A percentile compares a stretch with the other conserved stretches of the same genome.
These are phyloP conservation scores for Embiotoca jacksoni DNA, from an alignment of 2,113 vertebrate genomes.

Conservation along the genomic window DNA sequence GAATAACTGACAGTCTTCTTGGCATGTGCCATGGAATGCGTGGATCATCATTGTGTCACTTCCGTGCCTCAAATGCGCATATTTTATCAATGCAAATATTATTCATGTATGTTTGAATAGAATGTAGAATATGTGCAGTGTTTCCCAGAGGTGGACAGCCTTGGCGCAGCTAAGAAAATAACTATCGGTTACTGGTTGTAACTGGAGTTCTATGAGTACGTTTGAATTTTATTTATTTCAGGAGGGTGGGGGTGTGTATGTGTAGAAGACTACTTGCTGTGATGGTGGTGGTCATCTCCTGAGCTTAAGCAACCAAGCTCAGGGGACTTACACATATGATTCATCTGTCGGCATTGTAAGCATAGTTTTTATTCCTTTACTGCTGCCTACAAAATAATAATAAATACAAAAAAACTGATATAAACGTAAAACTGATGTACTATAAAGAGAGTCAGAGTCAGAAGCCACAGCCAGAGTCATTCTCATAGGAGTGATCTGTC, in stretches of 20 bases:
- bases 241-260: no score
- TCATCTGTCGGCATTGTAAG: background rate
- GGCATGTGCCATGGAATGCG: background rate
- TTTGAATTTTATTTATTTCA: no score
- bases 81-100: background rate
- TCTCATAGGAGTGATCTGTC: conserved; percentile 25
- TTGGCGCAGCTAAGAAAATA: no score
- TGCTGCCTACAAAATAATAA: no score
- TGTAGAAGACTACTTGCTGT: no score
- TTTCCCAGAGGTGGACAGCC: no score
- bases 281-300: no score
- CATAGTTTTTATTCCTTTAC: background rate
- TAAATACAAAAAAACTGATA: background rate
- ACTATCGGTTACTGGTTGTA: no score
- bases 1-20: background rate
- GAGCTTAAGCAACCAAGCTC: no score
- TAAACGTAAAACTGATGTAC: background rate
- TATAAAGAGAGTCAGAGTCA: background rate
- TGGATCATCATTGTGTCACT: background rate
- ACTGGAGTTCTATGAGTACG: no score
- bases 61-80: background rate
- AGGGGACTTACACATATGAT: no score
- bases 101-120: background rate
- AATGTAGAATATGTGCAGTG: no score
- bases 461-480: background rate